Evolutionary conservation across 2,888 invertebrate genomes (phyloP), one percentile per base, ranked within the genome.

Genomic region (Drosophila mercatorum): DNA sequence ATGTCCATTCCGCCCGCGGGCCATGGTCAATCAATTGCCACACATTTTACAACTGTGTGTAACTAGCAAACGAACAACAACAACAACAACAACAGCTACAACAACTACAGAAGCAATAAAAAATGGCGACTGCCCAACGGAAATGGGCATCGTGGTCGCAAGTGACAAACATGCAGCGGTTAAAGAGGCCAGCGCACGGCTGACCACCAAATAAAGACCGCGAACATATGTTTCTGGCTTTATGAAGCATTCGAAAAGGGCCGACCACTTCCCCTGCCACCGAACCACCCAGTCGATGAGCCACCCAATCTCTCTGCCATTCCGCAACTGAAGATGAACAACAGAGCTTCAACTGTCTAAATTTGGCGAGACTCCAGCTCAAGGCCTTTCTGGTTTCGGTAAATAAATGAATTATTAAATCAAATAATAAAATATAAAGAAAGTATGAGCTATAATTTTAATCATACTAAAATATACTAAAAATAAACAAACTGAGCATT

Each of bases 191-290:
- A 51, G 61, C 70, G 65, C 64, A 67, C 41, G 64, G 66, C 77
- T 75, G 78, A 90, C 91, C 91, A 86, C 91, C 83, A 84, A 90
- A 86, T 83, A 88, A 85, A 87, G 82, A 91, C 91, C 91, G 73
- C 91, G 90, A 91, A 91, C 91, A 91, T 90, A 91, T 91, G 91
- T 91, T 71, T 62, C 71, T 71, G 74, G 70, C 64, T 44, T 64
- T 40, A 14, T 36, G 56, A 40, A 59, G 59, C 59, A 41, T 46
- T 43, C 52, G 11, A 55, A n/a, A 14, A 6, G 8, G 2, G 8
- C 17, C 40, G 17, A 3, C 38, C n/a, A 28, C 49, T 17, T 17
- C 28, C 14, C 8, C 26, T 28, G 28, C 28, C 47, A n/a, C 12
- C 26, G 7, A 41, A n/a, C 47, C 28, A 12, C 14, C 7, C 26